Conservation (phyloP, 2,888 invertebrate species). For the Pristionchus exspectatus region DNA sequence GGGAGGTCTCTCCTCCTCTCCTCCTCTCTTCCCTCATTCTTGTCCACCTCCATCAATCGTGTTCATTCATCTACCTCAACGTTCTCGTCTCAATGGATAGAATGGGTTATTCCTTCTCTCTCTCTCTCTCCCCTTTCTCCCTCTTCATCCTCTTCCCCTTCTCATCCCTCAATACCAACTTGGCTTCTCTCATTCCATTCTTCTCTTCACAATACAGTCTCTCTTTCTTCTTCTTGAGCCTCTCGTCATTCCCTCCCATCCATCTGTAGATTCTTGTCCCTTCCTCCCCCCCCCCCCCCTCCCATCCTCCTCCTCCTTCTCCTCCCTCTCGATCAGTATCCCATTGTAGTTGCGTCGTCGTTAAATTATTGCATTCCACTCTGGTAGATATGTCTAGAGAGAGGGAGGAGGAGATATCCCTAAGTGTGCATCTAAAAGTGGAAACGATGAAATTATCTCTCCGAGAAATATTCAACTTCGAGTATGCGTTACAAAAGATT, state of each 20-base stretch:
- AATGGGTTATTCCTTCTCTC: conserved; percentile 14
- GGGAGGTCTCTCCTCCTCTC: background rate
- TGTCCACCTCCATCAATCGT: background rate
- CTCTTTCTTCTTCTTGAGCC: background rate
- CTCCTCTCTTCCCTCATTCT: background rate
- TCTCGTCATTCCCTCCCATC: conserved; percentile 7
- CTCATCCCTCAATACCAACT: conserved; percentile 13
- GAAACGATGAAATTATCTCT: background rate
- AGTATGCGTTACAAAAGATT: too few relatives aligned
- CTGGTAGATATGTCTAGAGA: background rate
- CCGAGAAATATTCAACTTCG: too few relatives aligned
- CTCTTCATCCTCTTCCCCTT: conserved; percentile 5
- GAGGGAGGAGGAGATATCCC: background rate
- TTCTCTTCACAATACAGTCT: background rate
- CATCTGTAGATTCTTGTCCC: background rate
- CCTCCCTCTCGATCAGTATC: background rate
- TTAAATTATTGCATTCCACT: conserved; percentile 29
- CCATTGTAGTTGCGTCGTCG: conserved; percentile 6
- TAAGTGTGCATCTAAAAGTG: background rate
- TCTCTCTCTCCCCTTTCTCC: background rate
- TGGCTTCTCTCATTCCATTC: conserved; percentile 12
- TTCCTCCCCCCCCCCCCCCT: background rate
- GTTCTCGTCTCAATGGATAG: conserved; percentile 11
- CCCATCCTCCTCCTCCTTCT: background rate
- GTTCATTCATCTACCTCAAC: background rate